Conservation (phyloP, 1,140 invertebrate genomes). For the Zaprionus lachaisei region DNA sequence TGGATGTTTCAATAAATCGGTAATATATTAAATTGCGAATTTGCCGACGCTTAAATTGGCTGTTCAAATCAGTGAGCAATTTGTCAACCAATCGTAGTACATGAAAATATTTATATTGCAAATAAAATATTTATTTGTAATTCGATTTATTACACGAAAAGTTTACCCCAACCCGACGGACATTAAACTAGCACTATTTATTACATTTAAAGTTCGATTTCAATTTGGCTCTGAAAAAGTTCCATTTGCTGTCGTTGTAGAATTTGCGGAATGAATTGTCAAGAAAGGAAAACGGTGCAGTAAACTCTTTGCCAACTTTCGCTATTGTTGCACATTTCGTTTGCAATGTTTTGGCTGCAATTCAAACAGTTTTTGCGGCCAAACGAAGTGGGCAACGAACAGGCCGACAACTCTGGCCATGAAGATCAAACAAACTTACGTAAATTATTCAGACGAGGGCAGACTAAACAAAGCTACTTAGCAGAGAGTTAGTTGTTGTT, state of each 20-base stretch:
- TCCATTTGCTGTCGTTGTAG: background rate
- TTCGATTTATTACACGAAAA: background rate
- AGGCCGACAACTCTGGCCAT: background rate
- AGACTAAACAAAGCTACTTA: conserved; percentile 22
- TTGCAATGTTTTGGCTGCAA: background rate
- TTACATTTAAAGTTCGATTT: conserved; percentile 11
- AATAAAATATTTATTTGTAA: background rate
- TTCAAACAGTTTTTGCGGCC: background rate
- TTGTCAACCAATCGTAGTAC: background rate
- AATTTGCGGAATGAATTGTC: background rate
- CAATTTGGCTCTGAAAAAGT: background rate
- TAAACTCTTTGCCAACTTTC: conserved; percentile 13
- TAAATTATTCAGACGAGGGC: background rate
- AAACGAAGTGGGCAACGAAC: conserved; percentile 1
- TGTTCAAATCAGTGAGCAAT: background rate
- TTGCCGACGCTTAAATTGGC: background rate
- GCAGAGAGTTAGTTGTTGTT: background rate
- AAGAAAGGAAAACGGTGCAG: background rate
- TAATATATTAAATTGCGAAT: background rate
- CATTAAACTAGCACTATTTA: background rate
- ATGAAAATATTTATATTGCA: background rate
- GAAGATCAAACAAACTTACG: conserved; percentile 12
- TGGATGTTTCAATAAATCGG: background rate
- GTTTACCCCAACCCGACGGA: background rate
- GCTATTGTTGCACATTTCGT: conserved; percentile 5